Conservation (phyloP, 1,140 invertebrate genomes). For the Microplitis mediator region DNA sequence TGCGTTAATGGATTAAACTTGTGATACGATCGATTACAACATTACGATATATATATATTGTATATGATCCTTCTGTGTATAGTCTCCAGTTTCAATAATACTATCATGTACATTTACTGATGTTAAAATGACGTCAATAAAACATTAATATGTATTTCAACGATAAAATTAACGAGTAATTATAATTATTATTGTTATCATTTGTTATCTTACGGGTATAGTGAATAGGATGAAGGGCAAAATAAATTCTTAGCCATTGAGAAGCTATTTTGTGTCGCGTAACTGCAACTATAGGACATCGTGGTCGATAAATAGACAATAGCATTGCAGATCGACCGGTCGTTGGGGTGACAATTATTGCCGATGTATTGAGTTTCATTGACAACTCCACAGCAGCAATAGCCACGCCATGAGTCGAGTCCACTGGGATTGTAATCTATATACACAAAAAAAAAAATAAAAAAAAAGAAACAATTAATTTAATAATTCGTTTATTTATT, state of each 20-base stretch:
- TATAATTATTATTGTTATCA: not conserved
- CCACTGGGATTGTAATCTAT: slow-evolving; percentile 66
- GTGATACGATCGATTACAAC: not conserved
- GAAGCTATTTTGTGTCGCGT: slow-evolving; percentile 75
- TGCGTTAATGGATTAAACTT: not conserved
- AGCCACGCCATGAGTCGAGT: slow-evolving; percentile 76
- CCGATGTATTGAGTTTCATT: slow-evolving; percentile 76
- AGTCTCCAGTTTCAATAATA: too few species aligned
- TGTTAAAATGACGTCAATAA: too few species aligned
- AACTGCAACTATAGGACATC: slow-evolving; percentile 84
- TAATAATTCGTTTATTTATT: not conserved
- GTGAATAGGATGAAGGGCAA: slow-evolving; percentile 68
- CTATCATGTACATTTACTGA: too few species aligned
- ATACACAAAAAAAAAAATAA: slow-evolving; percentile 19
- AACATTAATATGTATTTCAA: not conserved
- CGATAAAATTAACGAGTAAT: not conserved
- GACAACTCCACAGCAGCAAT: slow-evolving; percentile 85
- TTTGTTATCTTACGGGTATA: slow-evolving; percentile 61
- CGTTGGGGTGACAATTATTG: slow-evolving; percentile 85
- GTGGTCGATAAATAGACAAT: slow-evolving; percentile 79
- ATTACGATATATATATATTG: too few species aligned
- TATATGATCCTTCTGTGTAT: too few species aligned
- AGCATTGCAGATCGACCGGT: slow-evolving; percentile 79
- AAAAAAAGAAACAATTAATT: not conserved
- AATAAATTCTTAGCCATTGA: slow-evolving; percentile 76